Evolutionary conservation across 2,888 invertebrate genomes (phyloP), one percentile per base, ranked within the genome.

Genomic region (Netelia fuscicornis): DNA sequence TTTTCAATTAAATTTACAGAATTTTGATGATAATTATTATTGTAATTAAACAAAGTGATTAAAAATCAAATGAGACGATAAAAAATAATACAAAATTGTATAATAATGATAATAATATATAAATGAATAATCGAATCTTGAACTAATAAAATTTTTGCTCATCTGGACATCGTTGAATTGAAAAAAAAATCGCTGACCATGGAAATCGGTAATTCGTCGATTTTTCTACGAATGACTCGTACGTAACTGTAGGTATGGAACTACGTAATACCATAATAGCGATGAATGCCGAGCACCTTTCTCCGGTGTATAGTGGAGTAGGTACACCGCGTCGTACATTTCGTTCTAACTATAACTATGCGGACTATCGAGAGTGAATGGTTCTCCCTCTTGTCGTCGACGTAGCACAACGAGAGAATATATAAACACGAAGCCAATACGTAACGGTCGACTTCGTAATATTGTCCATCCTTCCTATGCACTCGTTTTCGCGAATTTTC

Each of bases 261-360:
- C 65, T 70, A 44, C 60, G 65, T 77, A 83, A 83, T 48, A 79
- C 44, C 71, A 67, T 81, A 80, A 78, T 62, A 76, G 67, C 68
- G 67, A 80, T 68, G 81, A 86, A 86, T 86, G 74, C 75, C 81
- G 78, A 72, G 78, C 78, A 79, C 86, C 83, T 87, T 87, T 84
- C 82, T 75, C 81, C 78, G 70, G 64, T 44, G 20, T 65, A 37
- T 68, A 30, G 79, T 65, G 75, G 78, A 20, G 20, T 20, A 20
- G 77, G 37, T 37, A 37, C 70, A 65, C 70, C 60, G 71, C 23
- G 54, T 78, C 64, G 58, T 80, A 78, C 82, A 79, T 85, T 85
- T 70, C 79, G 65, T 64, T 25, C 56, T 17, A 17, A 54, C 60
- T 54, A 37, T 20, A 74, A 20, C 13, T 37, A 65, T 52, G 30